Base-by-base conservation (phyloP, 1,140 invertebrate species). In the Drosophila azteca region DNA sequence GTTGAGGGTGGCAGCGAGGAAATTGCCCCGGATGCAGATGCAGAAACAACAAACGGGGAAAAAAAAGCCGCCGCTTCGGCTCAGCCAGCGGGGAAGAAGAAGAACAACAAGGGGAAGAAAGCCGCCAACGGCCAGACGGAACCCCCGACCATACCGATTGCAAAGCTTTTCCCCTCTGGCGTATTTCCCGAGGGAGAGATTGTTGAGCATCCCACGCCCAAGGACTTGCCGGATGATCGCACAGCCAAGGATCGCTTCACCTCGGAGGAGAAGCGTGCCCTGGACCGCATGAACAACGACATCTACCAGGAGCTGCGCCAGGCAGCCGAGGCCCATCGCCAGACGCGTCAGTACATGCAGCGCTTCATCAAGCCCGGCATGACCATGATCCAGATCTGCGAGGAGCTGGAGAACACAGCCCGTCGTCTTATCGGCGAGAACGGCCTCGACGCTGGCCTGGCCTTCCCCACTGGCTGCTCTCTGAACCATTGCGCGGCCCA, bases 321-420 rank as follows among this genome's bases (percentile, higher is more conserved):
- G 73, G 98, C 98, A 22, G 98, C 99, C 29, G 99, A 99, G 93
- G 98, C 98, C 54, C 99, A 99, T 92, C 95, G 99, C 92, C 97
- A 98, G 95, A 98, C 98, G 7, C 93, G 98, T 48, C 94, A 98
- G 92, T 95, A 98, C 90, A 98, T 99, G 88, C 95, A 95, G 80
- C 94, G 94, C 24, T 97, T 95, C 94, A 97, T 99, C 13, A 98
- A 99, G 92, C 98, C 99, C 0, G 99, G 99, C 64, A 99, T 99
- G 98, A 98, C 96, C 0, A 99, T 99, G 98, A 98, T 99, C 87
- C 95, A 99, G 91, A 99, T 99, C 73, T 99, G 98, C 93, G 98
- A 99, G 92, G 97, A 98, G 83, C 93, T 99, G 22, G 99, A 99
- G 93, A 95, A 95, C 9, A 98, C 96, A 15, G 96, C 98, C 4